Conservation (phyloP, 2,888 invertebrate species). For the Rambutsinella grinnellia region DNA sequence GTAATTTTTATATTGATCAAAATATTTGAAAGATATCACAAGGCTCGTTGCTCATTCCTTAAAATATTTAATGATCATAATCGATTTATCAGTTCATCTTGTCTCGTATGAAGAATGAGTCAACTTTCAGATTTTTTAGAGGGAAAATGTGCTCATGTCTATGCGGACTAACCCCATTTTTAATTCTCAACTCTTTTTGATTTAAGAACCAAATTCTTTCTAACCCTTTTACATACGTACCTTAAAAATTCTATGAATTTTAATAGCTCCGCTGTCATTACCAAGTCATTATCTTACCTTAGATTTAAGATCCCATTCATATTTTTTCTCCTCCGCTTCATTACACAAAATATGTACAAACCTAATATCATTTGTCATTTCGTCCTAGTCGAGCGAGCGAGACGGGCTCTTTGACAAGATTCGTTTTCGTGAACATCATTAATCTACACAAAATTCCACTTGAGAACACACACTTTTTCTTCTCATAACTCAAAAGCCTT, state of each 20-base stretch:
- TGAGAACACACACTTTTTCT: background rate
- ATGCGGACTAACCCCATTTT: background rate
- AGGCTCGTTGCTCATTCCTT: no score
- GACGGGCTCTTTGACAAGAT: background rate
- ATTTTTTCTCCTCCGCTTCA: background rate
- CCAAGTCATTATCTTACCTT: constrained; percentile 44
- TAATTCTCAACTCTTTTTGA: background rate
- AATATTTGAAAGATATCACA: no score
- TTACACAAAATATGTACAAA: background rate
- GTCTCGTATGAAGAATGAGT: no score
- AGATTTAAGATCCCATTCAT: constrained; percentile 43
- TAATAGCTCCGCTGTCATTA: constrained; percentile 38
- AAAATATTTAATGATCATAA: no score
- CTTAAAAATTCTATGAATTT: constrained; percentile 36
- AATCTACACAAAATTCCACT: background rate
- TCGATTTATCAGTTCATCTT: no score
- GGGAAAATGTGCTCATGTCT: no score
- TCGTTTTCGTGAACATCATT: no score
- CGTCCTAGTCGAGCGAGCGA: background rate
- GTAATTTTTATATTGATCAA: no score
- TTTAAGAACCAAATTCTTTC: no score
- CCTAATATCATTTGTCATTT: background rate
- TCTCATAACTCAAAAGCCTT: background rate
- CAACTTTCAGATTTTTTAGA: no score
- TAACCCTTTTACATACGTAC: no score